Evolutionary conservation across 2,888 invertebrate genomes (phyloP).

Genomic region (Busseola fusca): DNA sequence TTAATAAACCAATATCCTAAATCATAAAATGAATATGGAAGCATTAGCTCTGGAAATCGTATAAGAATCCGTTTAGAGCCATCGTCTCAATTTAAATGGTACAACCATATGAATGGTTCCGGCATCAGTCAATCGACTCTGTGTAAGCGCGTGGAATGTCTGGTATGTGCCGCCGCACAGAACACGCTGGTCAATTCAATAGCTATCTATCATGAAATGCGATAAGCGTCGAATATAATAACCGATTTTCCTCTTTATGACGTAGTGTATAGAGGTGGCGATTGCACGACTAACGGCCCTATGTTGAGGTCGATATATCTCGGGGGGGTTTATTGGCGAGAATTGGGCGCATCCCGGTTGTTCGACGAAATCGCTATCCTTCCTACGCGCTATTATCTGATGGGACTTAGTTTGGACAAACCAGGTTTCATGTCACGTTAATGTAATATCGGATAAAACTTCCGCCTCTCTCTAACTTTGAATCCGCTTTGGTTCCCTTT

Average conservation of each 20-base stretch:
- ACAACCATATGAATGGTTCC: constrained; percentile 72
- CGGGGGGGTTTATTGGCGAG: constrained; percentile 87
- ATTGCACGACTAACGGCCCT: constrained; percentile 72
- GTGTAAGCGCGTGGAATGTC: constrained; percentile 73
- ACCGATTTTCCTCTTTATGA: constrained; percentile 77
- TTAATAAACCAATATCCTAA: constrained; percentile 1
- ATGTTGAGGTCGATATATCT: constrained; percentile 81
- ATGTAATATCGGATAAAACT: constrained; percentile 76
- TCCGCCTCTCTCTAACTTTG: constrained; percentile 66
- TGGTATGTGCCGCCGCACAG: constrained; percentile 73
- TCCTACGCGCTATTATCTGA: constrained; percentile 83
- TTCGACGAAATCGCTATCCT: constrained; percentile 86
- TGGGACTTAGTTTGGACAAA: constrained; percentile 79
- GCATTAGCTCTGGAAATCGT: constrained; percentile 45
- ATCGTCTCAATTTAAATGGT: constrained; percentile 68
- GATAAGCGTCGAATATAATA: constrained; percentile 71
- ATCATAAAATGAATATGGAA: constrained; percentile 37
- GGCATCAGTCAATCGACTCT: constrained; percentile 74
- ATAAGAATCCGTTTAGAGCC: constrained; percentile 67
- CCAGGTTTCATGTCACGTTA: constrained; percentile 75
- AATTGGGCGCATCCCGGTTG: constrained; percentile 89
- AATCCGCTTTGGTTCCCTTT: constrained; percentile 60
- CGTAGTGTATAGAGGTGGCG: constrained; percentile 75
- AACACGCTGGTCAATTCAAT: constrained; percentile 81
- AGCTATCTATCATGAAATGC: constrained; percentile 72